Percentiles rank a stretch among this genome's conserved stretches.
Conservation (phyloP, 2,888 invertebrate species). For the Clunio marinus region DNA sequence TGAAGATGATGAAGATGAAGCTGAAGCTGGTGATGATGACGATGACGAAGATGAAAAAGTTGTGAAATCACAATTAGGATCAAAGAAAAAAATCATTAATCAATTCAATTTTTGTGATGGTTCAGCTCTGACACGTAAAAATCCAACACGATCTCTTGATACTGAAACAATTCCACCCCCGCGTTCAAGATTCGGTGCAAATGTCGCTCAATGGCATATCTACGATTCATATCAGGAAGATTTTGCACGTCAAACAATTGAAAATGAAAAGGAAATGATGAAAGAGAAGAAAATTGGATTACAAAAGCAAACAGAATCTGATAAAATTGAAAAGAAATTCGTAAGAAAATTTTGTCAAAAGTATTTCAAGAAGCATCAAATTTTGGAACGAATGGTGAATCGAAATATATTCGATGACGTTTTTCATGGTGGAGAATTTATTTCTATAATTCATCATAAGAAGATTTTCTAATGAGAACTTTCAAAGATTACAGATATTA, state of each 20-base stretch:
- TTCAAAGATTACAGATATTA: conserved; percentile 85
- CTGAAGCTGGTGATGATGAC: neutral
- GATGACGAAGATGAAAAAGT: conserved; percentile 43
- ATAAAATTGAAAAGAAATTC: conserved; percentile 56
- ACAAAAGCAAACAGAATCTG: too few species aligned
- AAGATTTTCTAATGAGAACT: neutral
- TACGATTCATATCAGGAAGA: conserved; percentile 85
- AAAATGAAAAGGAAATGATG: conserved; percentile 55
- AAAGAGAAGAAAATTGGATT: conserved; percentile 57
- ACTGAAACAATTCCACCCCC: neutral
- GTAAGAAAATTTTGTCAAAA: conserved; percentile 63
- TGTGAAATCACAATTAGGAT: conserved; percentile 46
- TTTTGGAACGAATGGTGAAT: conserved; percentile 89
- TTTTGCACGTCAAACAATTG: conserved; percentile 65
- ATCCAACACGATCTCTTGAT: conserved; percentile 58
- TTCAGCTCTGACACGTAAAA: conserved; percentile 77
- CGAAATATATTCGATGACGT: conserved; percentile 93
- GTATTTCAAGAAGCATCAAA: conserved; percentile 69
- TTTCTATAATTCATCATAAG: neutral
- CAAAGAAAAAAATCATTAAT: conserved; percentile 76
- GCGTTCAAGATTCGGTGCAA: neutral
- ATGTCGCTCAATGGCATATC: conserved; percentile 78
- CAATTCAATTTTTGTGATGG: conserved; percentile 94
- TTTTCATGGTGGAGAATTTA: conserved; percentile 48
- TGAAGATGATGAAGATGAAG: neutral